Percentiles rank a stretch among this genome's conserved stretches.
Conservation (phyloP, 2,888 invertebrate genomes). For the Unio delphinus region DNA sequence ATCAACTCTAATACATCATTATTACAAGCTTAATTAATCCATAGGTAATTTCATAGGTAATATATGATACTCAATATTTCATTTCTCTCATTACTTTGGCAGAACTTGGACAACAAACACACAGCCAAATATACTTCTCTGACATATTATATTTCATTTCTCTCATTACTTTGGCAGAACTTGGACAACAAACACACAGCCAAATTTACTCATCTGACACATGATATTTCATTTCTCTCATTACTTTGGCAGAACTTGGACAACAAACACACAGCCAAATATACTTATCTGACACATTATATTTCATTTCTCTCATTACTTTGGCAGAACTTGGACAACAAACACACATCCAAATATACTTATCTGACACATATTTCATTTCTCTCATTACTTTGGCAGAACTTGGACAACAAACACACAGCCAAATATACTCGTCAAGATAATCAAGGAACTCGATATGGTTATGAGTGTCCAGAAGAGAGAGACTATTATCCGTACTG, state of each 20-base stretch:
- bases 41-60: no score
- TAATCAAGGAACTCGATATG: slow-evolving; percentile 59
- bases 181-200: no score
- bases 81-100: slow-evolving; percentile 6
- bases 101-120: slow-evolving; percentile 26
- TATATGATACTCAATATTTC: neutral
- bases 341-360: slow-evolving; percentile 56
- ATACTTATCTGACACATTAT: no score
- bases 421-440: slow-evolving; percentile 68
- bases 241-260: no score
- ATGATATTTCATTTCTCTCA: no score
- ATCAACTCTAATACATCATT: no score
- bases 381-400: slow-evolving; percentile 9
- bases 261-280: no score
- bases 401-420: slow-evolving; percentile 28
- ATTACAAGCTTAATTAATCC: no score
- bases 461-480: slow-evolving; percentile 71
- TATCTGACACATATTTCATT: slow-evolving; percentile 31
- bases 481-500: slow-evolving; percentile 71
- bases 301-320: slow-evolving; percentile 2
- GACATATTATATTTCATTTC: no score
- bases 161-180: no score
- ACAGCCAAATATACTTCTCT: slow-evolving; percentile 52
- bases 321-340: slow-evolving; percentile 20
- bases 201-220: no score